Conservation (phyloP, 2,113 vertebrate genomes). For the Ctenomys sociabilis region DNA sequence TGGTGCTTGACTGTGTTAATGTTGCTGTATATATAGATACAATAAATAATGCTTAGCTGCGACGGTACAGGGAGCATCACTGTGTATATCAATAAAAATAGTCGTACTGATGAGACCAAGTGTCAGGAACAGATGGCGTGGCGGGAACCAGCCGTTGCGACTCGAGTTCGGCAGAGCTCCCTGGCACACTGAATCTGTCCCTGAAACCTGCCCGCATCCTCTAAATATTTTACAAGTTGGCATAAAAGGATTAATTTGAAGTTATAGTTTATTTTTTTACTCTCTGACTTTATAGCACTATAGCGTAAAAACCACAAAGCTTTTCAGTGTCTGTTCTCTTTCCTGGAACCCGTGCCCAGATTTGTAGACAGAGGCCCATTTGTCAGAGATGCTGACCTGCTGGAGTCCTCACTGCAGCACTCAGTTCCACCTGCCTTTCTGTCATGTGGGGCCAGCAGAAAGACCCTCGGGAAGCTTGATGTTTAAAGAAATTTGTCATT, state of each 20-base stretch:
- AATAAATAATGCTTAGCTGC: slow-evolving; percentile 89
- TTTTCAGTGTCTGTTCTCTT: slow-evolving; percentile 35
- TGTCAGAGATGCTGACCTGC: neutral
- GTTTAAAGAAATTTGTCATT: neutral
- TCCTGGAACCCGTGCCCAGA: slow-evolving; percentile 11
- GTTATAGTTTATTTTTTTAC: slow-evolving; percentile 72
- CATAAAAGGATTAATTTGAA: slow-evolving; percentile 82
- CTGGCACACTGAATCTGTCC: slow-evolving; percentile 62
- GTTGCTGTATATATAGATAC: slow-evolving; percentile 87
- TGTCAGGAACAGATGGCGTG: slow-evolving; percentile 79
- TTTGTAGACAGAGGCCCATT: neutral
- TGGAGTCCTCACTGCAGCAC: neutral
- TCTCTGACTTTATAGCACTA: slow-evolving; percentile 72
- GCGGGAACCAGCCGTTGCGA: slow-evolving; percentile 71
- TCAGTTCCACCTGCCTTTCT: neutral
- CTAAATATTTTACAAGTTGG: slow-evolving; percentile 82
- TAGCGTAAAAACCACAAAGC: slow-evolving; percentile 66
- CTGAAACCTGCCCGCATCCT: slow-evolving; percentile 73
- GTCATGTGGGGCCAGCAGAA: neutral
- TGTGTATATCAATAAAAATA: slow-evolving; percentile 84
- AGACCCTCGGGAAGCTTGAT: neutral
- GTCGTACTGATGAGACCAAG: slow-evolving; percentile 85
- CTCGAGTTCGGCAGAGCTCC: slow-evolving; percentile 73
- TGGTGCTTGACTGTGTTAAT: slow-evolving; percentile 87
- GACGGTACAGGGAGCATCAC: slow-evolving; percentile 80